phyloP scores from a whole-genome alignment of 2,888 invertebrate species.

The Callyntrura sp. region DNA sequence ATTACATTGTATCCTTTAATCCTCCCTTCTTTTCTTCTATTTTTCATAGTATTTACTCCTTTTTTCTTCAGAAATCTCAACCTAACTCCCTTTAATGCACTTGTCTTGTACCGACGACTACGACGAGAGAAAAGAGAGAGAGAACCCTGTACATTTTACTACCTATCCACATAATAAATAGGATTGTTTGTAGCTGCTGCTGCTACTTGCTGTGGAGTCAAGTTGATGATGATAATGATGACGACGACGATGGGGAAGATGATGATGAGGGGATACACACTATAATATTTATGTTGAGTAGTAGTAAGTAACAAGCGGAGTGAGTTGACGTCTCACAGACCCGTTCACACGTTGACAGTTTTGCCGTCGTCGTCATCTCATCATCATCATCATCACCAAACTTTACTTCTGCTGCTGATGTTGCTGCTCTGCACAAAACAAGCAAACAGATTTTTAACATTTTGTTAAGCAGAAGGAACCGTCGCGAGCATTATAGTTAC shows the following conservation, averaged over 20 bases:
- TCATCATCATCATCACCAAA: slow-evolving; percentile 20
- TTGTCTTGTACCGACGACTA: too few relatives aligned
- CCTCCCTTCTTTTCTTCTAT: neutral
- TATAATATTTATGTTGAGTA: neutral
- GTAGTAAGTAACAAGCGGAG: slow-evolving; percentile 40
- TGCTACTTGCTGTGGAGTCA: neutral
- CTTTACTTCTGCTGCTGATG: neutral
- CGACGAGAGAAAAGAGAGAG: too few relatives aligned
- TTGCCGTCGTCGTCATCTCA: slow-evolving; percentile 36
- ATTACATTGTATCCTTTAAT: neutral
- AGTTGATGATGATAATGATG: neutral
- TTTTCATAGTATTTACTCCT: neutral
- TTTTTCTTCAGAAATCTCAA: too few relatives aligned
- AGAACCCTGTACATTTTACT: too few relatives aligned
- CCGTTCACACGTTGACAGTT: slow-evolving; percentile 76
- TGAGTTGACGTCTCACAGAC: slow-evolving; percentile 66
- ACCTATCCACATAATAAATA: too few relatives aligned
- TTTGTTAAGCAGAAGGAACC: slow-evolving; percentile 21
- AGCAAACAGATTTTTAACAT: slow-evolving; percentile 23
- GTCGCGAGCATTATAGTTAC: slow-evolving; percentile 1
- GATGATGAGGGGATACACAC: neutral
- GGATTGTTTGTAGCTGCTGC: too few relatives aligned
- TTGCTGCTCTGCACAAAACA: neutral
- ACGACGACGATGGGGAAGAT: neutral
- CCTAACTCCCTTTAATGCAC: too few relatives aligned